Evolutionary conservation across 2,113 vertebrate genomes (phyloP), one percentile per base, ranked within the genome.

Genomic region (Sterna hirundo): DNA sequence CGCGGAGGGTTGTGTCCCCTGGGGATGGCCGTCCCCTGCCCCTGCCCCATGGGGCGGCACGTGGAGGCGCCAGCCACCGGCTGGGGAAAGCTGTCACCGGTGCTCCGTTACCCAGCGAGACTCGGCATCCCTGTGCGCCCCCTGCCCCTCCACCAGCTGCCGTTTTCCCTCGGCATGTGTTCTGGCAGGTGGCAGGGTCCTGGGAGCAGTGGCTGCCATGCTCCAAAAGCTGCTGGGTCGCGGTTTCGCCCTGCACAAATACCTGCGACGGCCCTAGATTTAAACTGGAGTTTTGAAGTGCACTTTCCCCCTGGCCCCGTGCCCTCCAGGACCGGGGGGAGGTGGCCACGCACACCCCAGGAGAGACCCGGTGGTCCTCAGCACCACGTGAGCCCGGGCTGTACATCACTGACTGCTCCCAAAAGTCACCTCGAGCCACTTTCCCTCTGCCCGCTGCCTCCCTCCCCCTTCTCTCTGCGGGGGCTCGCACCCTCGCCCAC

Each of bases 21-120:
- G 32, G 30, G 29, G n/a, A 9, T 8, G 47, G 36, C 16, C 1
- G 1, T 26, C 18, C 32, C 38, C 25, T 7, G 49, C 38, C 55
- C 49, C 38, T 10, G 61, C 29, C 29, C 84, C 2, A 1, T 1
- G 44, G 29, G 27, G 14, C 6, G 1, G 65, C 79, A 32, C 5
- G 6, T 1, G 6, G 42, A 32, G 2, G 6, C 1, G 15, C 51
- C 26, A 11, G 62, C 47, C 1, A 6, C 47, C 5, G 30, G 18
- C 19, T 14, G 11, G 49, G 49, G 29, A n/a, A 51, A 77, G 36
- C 44, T 9, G 5, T 16, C 64, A 30, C 20, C 29, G 23, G 11
- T 5, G 3, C 26, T 49, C 27, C 0, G 3, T 40, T 14, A n/a
- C 47, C 47, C 0, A 4, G 57, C 4, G 12, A 29, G 14, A 34